Conservation (phyloP, 2,888 invertebrate genomes). For the Pandemis cinnamomeana region DNA sequence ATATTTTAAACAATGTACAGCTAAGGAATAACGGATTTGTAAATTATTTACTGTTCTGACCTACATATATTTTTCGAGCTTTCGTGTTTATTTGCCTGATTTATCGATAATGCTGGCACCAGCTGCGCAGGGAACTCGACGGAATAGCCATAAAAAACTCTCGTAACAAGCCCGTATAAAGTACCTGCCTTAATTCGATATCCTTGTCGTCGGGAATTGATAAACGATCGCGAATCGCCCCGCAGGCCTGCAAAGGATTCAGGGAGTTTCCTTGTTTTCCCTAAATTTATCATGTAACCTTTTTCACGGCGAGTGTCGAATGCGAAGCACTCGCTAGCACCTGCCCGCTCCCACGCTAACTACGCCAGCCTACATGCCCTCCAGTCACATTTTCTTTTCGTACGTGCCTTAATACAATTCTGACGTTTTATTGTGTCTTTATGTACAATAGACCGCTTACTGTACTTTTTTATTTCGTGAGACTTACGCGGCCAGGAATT, state of each 20-base stretch:
- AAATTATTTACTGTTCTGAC: background rate
- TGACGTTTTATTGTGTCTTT: constrained; percentile 54
- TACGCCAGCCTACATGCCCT: constrained; percentile 65
- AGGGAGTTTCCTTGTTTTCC: constrained; percentile 49
- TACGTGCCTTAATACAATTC: constrained; percentile 50
- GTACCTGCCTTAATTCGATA: constrained; percentile 44
- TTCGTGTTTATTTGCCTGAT: constrained; percentile 21
- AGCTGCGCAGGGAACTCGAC: constrained; percentile 25
- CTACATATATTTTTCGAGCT: constrained; percentile 3
- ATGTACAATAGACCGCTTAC: constrained; percentile 26
- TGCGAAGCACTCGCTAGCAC: constrained; percentile 52
- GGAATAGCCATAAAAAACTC: constrained; percentile 39
- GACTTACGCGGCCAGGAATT: background rate
- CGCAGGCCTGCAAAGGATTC: constrained; percentile 32
- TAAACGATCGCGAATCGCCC: constrained; percentile 43
- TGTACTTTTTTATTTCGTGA: constrained; percentile 1
- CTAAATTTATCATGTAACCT: constrained; percentile 61
- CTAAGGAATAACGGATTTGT: background rate
- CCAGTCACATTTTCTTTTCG: constrained; percentile 66
- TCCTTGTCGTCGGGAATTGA: constrained; percentile 44
- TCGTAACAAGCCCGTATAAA: constrained; percentile 42
- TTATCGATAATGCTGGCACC: constrained; percentile 27
- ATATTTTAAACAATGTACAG: background rate
- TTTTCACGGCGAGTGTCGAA: constrained; percentile 55
- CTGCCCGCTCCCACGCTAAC: constrained; percentile 68